A percentile compares a stretch with the other conserved stretches of the same genome.
Evolutionary conservation across 2,113 vertebrate genomes (phyloP).

Genomic region (Sinocyclocheilus anophthalmus): DNA sequence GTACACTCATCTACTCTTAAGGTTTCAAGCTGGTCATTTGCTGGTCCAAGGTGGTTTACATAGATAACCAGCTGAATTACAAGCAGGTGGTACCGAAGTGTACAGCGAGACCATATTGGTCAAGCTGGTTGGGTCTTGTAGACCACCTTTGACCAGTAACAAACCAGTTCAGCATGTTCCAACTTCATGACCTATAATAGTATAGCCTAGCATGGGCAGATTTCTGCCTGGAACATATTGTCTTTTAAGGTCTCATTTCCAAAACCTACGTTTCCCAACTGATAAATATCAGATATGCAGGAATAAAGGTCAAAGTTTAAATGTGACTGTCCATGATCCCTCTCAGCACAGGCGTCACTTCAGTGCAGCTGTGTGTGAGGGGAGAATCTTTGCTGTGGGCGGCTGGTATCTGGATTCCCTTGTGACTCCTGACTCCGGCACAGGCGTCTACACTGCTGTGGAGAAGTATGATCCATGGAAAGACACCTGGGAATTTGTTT

Average conservation of each 20-base stretch:
- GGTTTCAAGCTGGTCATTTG: not conserved
- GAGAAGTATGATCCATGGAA: slow-evolving; percentile 79
- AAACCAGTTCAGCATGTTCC: not conserved
- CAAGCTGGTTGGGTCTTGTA: not conserved
- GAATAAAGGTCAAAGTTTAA: not conserved
- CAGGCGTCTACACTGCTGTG: slow-evolving; percentile 75
- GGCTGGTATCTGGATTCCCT: slow-evolving; percentile 81
- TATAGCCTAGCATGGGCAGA: not conserved
- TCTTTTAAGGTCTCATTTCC: not conserved
- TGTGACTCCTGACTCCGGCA: slow-evolving; percentile 75
- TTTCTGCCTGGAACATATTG: not conserved
- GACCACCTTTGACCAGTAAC: not conserved
- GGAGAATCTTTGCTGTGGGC: slow-evolving; percentile 75
- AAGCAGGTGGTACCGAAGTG: not conserved
- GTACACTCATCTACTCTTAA: not conserved
- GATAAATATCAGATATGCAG: not conserved
- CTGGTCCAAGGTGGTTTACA: not conserved
- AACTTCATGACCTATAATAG: not conserved
- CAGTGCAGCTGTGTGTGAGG: slow-evolving; percentile 75
- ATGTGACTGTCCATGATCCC: slow-evolving; percentile 10
- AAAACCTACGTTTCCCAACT: not conserved
- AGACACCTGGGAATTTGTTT: slow-evolving; percentile 75
- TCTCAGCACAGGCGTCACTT: slow-evolving; percentile 77
- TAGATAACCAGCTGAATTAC: not conserved
- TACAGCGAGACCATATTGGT: not conserved